A percentile compares a stretch with the other conserved stretches of the same genome.
phyloP scores from a whole-genome alignment of 2,888 invertebrate species.

The Noctua fimbriata region DNA sequence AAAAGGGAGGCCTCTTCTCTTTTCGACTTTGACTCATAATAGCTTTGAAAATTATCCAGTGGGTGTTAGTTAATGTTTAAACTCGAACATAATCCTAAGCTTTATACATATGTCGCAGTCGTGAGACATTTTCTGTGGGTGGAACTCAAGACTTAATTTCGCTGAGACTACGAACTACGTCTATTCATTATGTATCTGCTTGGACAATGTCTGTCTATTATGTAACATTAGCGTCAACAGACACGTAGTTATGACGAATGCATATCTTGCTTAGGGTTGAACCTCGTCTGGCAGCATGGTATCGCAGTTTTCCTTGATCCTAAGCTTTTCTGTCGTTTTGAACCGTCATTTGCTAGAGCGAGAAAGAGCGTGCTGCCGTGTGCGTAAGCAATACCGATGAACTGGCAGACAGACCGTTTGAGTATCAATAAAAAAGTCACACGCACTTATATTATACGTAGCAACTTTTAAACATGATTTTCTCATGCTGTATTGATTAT shows the following conservation, averaged over 20 bases:
- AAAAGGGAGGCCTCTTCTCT: no score
- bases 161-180: background rate
- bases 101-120: background rate
- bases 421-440: no score
- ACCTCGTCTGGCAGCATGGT: background rate
- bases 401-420: no score
- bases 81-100: no score
- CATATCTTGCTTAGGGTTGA: background rate
- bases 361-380: no score
- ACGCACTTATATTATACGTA: no score
- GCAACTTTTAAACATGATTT: no score
- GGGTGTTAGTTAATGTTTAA: no score
- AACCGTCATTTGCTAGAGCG: background rate
- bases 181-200: background rate
- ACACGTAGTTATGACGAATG: background rate
- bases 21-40: no score
- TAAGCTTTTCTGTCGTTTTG: background rate
- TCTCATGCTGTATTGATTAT: no score
- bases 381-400: no score
- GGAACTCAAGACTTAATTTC: background rate
- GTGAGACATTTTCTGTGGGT: background rate
- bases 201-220: background rate
- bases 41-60: no score
- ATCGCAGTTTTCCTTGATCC: background rate
- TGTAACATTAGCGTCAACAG: background rate